Percentiles rank a stretch among this genome's conserved stretches.
phyloP scores from a whole-genome alignment of 2,888 invertebrate species.

The Furcula furcula region DNA sequence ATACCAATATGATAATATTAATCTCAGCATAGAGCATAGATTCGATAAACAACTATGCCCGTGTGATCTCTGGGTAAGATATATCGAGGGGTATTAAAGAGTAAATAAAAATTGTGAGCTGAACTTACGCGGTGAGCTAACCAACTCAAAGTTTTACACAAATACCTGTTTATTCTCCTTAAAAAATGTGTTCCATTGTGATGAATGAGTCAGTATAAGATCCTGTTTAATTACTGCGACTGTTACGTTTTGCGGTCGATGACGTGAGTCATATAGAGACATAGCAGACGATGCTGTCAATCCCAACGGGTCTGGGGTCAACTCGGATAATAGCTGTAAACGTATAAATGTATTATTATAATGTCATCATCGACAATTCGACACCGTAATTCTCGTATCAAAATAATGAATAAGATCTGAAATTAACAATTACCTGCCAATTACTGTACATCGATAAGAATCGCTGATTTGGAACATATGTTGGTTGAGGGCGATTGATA shows the following conservation, averaged over 20 bases:
- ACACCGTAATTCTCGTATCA: conserved; percentile 8
- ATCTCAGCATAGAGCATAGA: too few species aligned
- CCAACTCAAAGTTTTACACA: too few species aligned
- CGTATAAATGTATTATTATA: conserved; percentile 42
- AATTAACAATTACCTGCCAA: conserved; percentile 86
- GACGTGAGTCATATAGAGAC: conserved; percentile 90
- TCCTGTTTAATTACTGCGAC: conserved; percentile 83
- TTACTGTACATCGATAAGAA: conserved; percentile 98
- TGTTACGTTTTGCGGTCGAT: conserved; percentile 83
- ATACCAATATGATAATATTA: too few species aligned
- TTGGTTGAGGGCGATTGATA: conserved; percentile 95
- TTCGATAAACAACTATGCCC: too few species aligned
- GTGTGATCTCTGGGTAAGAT: too few species aligned
- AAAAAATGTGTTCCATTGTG: conserved; percentile 78
- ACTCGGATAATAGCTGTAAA: conserved; percentile 84
- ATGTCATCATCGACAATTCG: conserved; percentile 19
- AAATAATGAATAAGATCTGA: conserved; percentile 3
- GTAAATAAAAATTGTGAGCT: too few species aligned
- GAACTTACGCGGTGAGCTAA: too few species aligned
- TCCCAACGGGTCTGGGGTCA: conserved; percentile 85
- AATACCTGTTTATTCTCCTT: conserved; percentile 73
- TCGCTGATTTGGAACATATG: conserved; percentile 94
- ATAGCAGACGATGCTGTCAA: conserved; percentile 85
- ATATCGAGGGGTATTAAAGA: too few species aligned
- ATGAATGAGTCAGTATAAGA: conserved; percentile 85